Evolutionary conservation across 1,140 invertebrate species (phyloP), one percentile per base, ranked within the genome.

Genomic region (Triops cancriformis): DNA sequence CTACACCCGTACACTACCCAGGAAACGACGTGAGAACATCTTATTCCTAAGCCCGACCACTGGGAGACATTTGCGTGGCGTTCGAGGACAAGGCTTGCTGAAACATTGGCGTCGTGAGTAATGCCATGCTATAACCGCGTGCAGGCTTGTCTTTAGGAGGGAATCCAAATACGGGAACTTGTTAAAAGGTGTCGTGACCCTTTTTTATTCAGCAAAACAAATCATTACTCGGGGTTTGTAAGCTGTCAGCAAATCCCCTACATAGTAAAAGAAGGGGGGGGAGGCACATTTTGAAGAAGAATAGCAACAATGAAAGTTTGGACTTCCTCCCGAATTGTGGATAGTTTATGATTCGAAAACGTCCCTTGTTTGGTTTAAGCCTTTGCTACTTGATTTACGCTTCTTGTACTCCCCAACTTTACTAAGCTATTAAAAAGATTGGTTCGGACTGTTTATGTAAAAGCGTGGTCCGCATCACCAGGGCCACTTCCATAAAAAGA

Each of bases 311-410:
- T 37, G 31, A 37, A 37, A 37, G 31, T 7, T 37, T 37, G 31
- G 31, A 37, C 31, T 37, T 37, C 31, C 31, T 37, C 31, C 31
- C 31, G 23, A 64, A 64, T 6, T 18, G 51, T 4, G 51, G 18
- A 64, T 64, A 18, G 51, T 64, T 64, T 64, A 64, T 64, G 51
- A 64, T 23, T 64, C 23, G 1, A 23, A 18, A 23, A 64, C 31
- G 51, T 64, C 51, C 51, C 14, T 12, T 64, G 51, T 64, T 64
- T 18, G 51, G 18, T 64, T 64, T 64, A 23, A 64, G 14, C 4
- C 51, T 64, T 64, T 64, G 51, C 51, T 64, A 64, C 51, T 64
- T 64, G 51, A 64, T 64, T 64, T 64, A 64, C 51, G 51, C 51
- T 64, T 64, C 51, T n/a, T 64, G 51, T 64, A 64, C 23, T 64